These are phyloP conservation scores for Plecturocebus donacophilus DNA, from an alignment of 2,113 vertebrate species.

Conservation along the genomic window DNA sequence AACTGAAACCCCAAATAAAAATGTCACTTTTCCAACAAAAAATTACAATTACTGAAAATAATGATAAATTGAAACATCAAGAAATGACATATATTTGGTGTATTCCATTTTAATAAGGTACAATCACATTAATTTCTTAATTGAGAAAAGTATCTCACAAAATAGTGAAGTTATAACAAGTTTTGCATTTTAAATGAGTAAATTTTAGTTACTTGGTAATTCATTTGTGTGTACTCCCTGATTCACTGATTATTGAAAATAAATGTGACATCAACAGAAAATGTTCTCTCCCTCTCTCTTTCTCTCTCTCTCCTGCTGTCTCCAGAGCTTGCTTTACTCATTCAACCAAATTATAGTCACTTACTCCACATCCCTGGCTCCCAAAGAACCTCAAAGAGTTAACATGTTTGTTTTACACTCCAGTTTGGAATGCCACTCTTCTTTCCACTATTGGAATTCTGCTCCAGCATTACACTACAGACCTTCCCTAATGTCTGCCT, in stretches of 20 bases:
- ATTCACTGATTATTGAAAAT: conserved; percentile 39
- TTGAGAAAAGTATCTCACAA: not conserved
- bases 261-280: not conserved
- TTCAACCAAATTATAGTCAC: not conserved
- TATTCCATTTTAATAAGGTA: conserved; percentile 10
- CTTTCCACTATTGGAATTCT: conserved; percentile 75
- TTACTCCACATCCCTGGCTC: not conserved
- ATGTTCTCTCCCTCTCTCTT: not conserved
- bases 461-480: conserved; percentile 76
- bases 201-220: not conserved
- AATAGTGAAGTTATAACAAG: not conserved
- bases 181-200: not conserved
- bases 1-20: conserved; percentile 19
- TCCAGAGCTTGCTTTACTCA: not conserved
- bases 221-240: conserved; percentile 8
- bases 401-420: conserved; percentile 51
- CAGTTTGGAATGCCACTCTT: conserved; percentile 64
- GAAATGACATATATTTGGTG: not conserved
- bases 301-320: not conserved
- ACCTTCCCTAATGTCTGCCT: conserved; percentile 83
- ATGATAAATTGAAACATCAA: not conserved
- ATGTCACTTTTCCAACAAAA: not conserved
- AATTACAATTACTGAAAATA: not conserved
- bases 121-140: not conserved
- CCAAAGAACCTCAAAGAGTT: conserved; percentile 68